Conservation (phyloP, 2,113 vertebrate species). For the Rhombomys opimus region DNA sequence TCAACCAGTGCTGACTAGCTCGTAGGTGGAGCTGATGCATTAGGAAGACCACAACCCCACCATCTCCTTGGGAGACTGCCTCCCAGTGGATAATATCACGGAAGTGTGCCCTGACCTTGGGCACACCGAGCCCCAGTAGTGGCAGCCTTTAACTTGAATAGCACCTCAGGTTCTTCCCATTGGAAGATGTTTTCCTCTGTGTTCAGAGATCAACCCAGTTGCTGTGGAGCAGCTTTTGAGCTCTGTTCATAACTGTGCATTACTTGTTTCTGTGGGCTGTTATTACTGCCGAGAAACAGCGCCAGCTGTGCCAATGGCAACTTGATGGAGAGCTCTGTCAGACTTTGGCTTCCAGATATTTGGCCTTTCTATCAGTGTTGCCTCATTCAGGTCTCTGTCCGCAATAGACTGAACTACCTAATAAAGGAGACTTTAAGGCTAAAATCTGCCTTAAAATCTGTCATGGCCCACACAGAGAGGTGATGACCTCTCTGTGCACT, state of each 20-base stretch:
- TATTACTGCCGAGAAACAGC: background rate
- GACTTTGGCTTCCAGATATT: background rate
- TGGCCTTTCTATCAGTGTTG: background rate
- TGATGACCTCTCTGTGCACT: background rate
- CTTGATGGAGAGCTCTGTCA: background rate
- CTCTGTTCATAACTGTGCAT: background rate
- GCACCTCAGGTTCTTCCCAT: background rate
- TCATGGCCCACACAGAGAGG: background rate
- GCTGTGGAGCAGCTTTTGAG: background rate
- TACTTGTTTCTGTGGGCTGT: background rate
- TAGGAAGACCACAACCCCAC: slow-evolving; percentile 95
- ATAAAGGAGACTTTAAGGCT: background rate
- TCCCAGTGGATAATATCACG: slow-evolving; percentile 98
- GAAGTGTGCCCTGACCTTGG: slow-evolving; percentile 98
- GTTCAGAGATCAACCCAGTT: background rate
- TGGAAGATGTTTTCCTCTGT: background rate
- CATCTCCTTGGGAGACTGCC: slow-evolving; percentile 98
- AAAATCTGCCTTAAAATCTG: background rate
- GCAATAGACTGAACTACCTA: background rate
- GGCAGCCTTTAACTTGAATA: background rate
- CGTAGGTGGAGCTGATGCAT: slow-evolving; percentile 91
- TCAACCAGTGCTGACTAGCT: slow-evolving; percentile 94
- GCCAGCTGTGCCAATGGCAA: background rate
- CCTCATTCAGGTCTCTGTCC: background rate
- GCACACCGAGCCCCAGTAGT: background rate